Percentiles rank a stretch among this genome's conserved stretches.
These are phyloP conservation scores for Zaprionus lineosus DNA, from an alignment of 2,888 invertebrate genomes.

Conservation along the genomic window DNA sequence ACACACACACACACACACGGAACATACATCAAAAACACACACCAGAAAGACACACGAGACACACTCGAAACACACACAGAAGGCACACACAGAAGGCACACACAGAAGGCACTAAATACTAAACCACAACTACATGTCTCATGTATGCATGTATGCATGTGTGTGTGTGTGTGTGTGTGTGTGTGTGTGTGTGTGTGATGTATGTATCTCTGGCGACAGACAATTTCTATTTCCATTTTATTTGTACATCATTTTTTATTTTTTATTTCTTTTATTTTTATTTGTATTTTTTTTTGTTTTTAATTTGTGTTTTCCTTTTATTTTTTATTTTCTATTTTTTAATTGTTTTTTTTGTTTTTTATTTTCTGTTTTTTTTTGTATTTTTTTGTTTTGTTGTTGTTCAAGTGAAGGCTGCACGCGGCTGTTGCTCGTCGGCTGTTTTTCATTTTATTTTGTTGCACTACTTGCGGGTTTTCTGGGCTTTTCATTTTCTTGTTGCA, in stretches of 20 bases:
- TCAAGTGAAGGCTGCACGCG: conserved; percentile 50
- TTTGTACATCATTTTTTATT: conserved; percentile 4
- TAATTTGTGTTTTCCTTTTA: conserved; percentile 4
- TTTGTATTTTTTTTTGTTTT: not conserved
- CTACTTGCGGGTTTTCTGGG: conserved; percentile 9
- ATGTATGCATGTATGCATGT: not conserved
- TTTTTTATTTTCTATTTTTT: no score
- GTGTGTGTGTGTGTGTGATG: conserved; percentile 11
- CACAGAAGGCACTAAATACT: no score
- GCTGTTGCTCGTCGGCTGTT: conserved; percentile 39
- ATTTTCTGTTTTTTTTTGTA: conserved; percentile 7
- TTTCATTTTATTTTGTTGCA: conserved; percentile 41
- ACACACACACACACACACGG: no score
- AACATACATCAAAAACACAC: no score
- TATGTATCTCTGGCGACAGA: conserved; percentile 21
- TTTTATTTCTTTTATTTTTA: not conserved
- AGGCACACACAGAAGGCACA: no score
- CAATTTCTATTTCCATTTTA: conserved; percentile 34
- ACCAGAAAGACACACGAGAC: no score
- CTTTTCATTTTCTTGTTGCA: conserved; percentile 40
- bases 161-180: not conserved
- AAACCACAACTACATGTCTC: conserved; percentile 25
- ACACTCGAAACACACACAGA: no score
- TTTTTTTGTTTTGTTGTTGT: conserved; percentile 17
- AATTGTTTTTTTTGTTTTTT: conserved; percentile 11